phyloP scores from a whole-genome alignment of 1,140 invertebrate species.

The Zaprionus vittiger region DNA sequence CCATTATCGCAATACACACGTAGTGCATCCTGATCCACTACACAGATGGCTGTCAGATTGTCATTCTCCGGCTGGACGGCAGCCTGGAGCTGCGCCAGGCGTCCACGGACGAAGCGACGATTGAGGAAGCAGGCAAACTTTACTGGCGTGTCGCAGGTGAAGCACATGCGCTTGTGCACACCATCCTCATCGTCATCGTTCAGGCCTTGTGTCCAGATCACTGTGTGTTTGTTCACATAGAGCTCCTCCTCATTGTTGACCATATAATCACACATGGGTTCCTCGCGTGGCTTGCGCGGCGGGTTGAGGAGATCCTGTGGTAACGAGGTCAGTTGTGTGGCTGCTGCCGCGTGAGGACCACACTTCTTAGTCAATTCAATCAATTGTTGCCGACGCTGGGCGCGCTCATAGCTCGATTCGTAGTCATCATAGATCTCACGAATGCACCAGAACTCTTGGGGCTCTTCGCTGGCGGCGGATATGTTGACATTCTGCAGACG shows the following conservation, averaged over 20 bases:
- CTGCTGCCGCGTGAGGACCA: conserved; percentile 60
- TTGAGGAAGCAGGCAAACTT: conserved; percentile 91
- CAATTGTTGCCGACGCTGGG: conserved; percentile 58
- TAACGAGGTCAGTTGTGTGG: conserved; percentile 64
- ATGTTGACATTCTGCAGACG: conserved; percentile 90
- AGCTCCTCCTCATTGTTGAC: conserved; percentile 92
- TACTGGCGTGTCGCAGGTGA: conserved; percentile 92
- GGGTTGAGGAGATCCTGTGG: conserved; percentile 53
- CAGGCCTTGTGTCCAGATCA: conserved; percentile 88
- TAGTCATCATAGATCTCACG: conserved; percentile 85
- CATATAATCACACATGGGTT: conserved; percentile 77
- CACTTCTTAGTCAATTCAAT: conserved; percentile 67
- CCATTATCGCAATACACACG: conserved; percentile 92
- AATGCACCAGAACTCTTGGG: conserved; percentile 90
- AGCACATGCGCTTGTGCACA: conserved; percentile 87
- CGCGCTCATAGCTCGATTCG: conserved; percentile 53
- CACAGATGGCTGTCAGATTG: conserved; percentile 71
- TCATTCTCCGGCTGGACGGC: conserved; percentile 57
- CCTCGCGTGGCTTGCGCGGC: conserved; percentile 32
- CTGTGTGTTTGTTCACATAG: conserved; percentile 93
- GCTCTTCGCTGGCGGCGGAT: conserved; percentile 85
- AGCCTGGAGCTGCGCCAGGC: conserved; percentile 59
- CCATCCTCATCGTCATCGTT: conserved; percentile 64
- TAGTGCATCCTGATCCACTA: conserved; percentile 88
- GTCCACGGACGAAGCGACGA: conserved; percentile 89